Evolutionary conservation across 2,113 vertebrate genomes (phyloP).

Genomic region (Neomonachus schauinslandi): DNA sequence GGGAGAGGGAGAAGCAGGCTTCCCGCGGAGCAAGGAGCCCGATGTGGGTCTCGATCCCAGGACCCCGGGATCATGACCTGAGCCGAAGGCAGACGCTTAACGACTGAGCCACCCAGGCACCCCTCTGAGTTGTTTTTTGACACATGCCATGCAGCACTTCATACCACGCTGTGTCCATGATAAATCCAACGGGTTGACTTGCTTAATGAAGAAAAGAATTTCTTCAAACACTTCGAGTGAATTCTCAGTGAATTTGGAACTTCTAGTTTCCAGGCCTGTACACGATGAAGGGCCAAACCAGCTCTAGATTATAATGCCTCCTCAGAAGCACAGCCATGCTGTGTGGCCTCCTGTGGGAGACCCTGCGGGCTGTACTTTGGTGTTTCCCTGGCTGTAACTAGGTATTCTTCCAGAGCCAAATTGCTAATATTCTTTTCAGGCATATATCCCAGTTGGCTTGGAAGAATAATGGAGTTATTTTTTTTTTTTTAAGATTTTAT

Average conservation of each 20-base stretch:
- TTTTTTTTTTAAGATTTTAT: too few species aligned
- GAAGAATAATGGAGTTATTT: neutral
- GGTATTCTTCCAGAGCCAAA: neutral
- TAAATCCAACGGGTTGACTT: neutral
- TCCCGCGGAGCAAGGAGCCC: too few species aligned
- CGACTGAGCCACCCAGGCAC: too few species aligned
- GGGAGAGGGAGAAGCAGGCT: too few species aligned
- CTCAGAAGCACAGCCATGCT: neutral
- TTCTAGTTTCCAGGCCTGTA: neutral
- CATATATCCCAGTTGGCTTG: neutral
- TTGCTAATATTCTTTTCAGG: neutral
- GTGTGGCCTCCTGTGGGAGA: neutral
- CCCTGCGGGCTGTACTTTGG: too few species aligned
- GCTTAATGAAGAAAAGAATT: neutral
- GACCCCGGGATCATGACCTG: too few species aligned
- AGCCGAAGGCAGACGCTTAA: too few species aligned
- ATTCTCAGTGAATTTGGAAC: neutral
- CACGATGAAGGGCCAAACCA: neutral
- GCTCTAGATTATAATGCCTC: neutral
- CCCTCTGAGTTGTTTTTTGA: neutral
- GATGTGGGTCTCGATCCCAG: too few species aligned
- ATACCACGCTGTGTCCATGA: neutral
- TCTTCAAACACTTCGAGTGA: neutral
- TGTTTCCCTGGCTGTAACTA: neutral
- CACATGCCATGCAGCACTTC: neutral